phyloP scores from a whole-genome alignment of 2,113 vertebrate genomes.

The Alethe castanea region DNA sequence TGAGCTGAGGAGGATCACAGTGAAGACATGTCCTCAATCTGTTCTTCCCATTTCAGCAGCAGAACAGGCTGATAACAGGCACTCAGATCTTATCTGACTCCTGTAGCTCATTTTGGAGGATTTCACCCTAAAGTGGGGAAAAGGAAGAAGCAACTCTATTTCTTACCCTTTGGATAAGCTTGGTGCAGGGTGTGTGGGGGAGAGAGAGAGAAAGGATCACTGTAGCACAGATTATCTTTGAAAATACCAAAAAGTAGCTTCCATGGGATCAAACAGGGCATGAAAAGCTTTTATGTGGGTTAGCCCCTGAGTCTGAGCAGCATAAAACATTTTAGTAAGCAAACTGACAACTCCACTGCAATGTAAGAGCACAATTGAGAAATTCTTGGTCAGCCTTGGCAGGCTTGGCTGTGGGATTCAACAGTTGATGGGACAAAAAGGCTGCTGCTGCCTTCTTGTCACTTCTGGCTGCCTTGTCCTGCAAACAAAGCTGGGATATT shows the following conservation, averaged over 20 bases:
- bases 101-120: background rate
- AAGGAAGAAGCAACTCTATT: background rate
- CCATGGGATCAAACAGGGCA: background rate
- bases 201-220: background rate
- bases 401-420: background rate
- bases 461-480: background rate
- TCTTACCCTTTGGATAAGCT: background rate
- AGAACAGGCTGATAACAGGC: background rate
- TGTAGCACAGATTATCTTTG: background rate
- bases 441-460: background rate
- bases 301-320: background rate
- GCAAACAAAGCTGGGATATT: background rate
- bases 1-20: background rate
- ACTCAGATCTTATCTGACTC: background rate
- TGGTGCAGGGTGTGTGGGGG: background rate
- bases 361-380: background rate
- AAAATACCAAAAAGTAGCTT: background rate
- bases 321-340: background rate
- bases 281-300: background rate
- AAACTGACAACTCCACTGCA: background rate
- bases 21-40: background rate
- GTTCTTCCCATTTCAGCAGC: background rate
- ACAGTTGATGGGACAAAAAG: background rate
- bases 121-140: background rate
- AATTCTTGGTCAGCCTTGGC: slow-evolving; percentile 16